A percentile compares a stretch with the other conserved stretches of the same genome.
Conservation (phyloP, 2,113 vertebrate species). For the Rafetus swinhoei region DNA sequence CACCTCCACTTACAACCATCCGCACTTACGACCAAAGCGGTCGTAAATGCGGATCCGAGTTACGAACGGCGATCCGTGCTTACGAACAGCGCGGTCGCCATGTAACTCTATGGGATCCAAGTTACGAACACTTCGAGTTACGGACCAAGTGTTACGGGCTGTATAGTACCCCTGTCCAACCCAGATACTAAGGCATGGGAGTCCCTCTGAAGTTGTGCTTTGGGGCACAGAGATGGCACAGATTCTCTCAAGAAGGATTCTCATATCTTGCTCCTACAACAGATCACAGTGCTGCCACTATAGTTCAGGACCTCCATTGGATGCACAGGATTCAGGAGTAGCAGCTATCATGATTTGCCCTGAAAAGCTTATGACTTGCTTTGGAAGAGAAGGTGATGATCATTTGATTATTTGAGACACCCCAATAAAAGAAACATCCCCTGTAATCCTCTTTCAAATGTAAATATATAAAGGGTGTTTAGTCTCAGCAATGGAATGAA, state of each 20-base stretch:
- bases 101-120: too few species aligned
- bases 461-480: neutral
- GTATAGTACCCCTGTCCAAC: neutral
- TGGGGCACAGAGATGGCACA: neutral
- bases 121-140: too few species aligned
- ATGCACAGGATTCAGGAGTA: neutral
- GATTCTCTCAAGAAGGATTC: neutral
- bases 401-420: neutral
- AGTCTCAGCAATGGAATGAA: neutral
- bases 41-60: too few species aligned
- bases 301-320: neutral
- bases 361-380: neutral
- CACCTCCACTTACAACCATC: too few species aligned
- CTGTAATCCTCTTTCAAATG: fast-evolving
- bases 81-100: too few species aligned
- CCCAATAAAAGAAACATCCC: neutral
- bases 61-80: too few species aligned
- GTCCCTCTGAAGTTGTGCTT: neutral
- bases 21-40: too few species aligned
- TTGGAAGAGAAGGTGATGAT: neutral
- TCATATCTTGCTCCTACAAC: neutral
- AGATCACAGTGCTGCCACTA: neutral
- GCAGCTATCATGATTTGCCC: neutral
- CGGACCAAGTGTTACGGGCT: too few species aligned
- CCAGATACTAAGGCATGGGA: neutral